These are phyloP conservation scores for Nebria salina DNA, from an alignment of 2,888 invertebrate genomes.

Conservation along the genomic window DNA sequence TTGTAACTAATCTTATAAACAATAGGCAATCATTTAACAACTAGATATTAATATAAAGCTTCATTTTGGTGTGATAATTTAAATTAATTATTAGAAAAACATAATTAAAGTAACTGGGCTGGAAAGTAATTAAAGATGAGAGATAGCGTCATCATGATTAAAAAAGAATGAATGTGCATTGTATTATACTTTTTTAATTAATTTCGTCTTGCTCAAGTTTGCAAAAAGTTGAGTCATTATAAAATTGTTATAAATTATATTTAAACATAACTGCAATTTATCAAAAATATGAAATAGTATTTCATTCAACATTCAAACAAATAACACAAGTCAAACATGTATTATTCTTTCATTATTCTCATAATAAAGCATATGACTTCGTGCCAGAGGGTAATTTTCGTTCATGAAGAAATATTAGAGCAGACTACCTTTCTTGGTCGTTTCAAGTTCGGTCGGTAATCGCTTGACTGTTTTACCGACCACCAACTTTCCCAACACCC, in stretches of 20 bases:
- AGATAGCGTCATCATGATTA: not conserved
- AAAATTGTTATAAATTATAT: not conserved
- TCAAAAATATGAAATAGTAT: not conserved
- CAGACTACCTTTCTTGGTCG: not conserved
- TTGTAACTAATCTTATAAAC: too few relatives aligned
- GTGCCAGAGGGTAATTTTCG: too few relatives aligned
- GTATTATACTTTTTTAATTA: not conserved
- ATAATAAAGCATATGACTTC: too few relatives aligned
- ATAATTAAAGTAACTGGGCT: not conserved
- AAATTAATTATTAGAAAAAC: not conserved
- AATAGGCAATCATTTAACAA: too few relatives aligned
- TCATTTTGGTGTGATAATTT: too few relatives aligned
- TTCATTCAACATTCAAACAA: not conserved
- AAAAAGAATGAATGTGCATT: not conserved
- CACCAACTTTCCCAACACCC: not conserved
- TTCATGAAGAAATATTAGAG: too few relatives aligned
- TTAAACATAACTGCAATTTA: not conserved
- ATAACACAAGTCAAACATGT: too few relatives aligned
- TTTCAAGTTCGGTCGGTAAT: not conserved
- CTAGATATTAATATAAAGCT: too few relatives aligned
- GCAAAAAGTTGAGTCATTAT: not conserved
- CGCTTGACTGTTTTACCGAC: not conserved
- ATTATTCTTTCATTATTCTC: too few relatives aligned
- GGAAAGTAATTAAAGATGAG: constrained; percentile 1
- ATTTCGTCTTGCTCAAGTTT: not conserved